phyloP scores from a whole-genome alignment of 2,113 vertebrate species.

The Notarius lentiginosus region DNA sequence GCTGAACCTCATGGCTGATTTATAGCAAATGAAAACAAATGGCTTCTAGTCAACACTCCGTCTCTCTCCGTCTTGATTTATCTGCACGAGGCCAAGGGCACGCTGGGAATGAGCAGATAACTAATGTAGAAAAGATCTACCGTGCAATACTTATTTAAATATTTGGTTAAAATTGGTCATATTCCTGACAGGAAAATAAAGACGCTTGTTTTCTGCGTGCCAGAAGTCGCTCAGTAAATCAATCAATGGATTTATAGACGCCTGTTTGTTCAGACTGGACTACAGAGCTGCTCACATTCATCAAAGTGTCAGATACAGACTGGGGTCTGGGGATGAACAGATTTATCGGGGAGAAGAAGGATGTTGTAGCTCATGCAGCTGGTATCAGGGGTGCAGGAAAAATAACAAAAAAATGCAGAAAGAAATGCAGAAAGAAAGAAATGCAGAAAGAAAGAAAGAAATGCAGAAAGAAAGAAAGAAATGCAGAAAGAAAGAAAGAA shows the following conservation, averaged over 20 bases:
- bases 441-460: background rate
- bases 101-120: conserved; percentile 5
- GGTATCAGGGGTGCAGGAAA: background rate
- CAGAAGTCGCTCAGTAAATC: background rate
- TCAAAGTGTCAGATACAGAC: background rate
- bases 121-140: background rate
- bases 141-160: background rate
- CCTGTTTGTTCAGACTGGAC: background rate
- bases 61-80: conserved; percentile 24
- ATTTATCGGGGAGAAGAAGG: background rate
- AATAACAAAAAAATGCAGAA: background rate
- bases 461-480: background rate
- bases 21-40: conserved; percentile 29
- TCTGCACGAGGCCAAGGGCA: conserved; percentile 1
- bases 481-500: background rate
- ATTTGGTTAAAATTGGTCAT: background rate
- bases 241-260: background rate
- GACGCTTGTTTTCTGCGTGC: background rate
- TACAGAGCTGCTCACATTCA: background rate
- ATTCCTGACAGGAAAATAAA: conserved; percentile 18
- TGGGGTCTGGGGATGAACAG: background rate
- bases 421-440: too few relatives aligned
- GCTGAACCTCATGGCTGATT: conserved; percentile 13
- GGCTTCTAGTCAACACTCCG: conserved; percentile 12
- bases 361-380: background rate